Evolutionary conservation across 1,140 invertebrate species (phyloP).

Genomic region (Paracyclopina nana): DNA sequence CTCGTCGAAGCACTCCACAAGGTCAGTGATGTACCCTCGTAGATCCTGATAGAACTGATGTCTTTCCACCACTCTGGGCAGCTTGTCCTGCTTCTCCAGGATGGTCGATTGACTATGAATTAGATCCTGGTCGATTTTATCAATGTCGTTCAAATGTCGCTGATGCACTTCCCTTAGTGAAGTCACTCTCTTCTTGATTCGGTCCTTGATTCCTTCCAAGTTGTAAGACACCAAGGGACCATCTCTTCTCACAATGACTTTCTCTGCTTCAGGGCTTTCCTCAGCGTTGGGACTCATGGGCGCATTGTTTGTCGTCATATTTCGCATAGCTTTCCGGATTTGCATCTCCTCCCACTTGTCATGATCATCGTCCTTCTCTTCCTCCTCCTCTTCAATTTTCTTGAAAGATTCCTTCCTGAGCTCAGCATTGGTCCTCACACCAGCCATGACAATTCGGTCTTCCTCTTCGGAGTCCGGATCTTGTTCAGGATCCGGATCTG

Average conservation of each 20-base stretch:
- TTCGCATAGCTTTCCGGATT: slow-evolving; percentile 3
- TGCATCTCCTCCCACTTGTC: slow-evolving; percentile 9
- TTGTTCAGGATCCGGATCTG: not conserved
- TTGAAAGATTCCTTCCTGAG: not conserved
- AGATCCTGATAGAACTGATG: slow-evolving; percentile 87
- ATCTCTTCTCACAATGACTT: not conserved
- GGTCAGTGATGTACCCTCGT: slow-evolving; percentile 79
- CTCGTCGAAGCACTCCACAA: slow-evolving; percentile 76
- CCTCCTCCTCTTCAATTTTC: not conserved
- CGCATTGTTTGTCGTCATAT: not conserved
- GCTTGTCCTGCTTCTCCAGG: slow-evolving; percentile 25
- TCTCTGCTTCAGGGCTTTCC: not conserved
- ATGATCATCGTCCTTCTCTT: not conserved
- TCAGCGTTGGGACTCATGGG: not conserved
- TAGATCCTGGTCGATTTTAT: slow-evolving; percentile 17
- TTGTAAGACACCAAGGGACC: not conserved
- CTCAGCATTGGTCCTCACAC: not conserved
- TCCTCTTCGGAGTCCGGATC: slow-evolving; percentile 5
- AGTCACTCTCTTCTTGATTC: not conserved
- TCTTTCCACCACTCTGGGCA: slow-evolving; percentile 43
- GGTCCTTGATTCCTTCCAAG: not conserved
- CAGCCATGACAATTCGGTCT: not conserved
- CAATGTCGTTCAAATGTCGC: slow-evolving; percentile 31
- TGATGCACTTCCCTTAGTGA: slow-evolving; percentile 35
- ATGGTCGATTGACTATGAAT: slow-evolving; percentile 16